Evolutionary conservation across 2,888 invertebrate genomes (phyloP), one percentile per base, ranked within the genome.

Genomic region (Napeogenes inachia): DNA sequence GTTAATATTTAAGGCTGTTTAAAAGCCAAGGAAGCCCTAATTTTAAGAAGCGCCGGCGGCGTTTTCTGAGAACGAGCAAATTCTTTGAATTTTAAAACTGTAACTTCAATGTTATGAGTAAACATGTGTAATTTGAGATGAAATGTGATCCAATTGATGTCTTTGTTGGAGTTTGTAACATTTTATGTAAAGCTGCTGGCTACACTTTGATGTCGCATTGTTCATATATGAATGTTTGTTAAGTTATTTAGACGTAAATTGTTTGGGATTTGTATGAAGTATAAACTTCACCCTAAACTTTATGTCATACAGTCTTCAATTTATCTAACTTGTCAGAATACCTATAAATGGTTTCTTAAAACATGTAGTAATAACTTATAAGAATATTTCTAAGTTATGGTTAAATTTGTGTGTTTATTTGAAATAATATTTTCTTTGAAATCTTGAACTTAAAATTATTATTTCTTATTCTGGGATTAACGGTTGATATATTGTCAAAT

Each of bases 91-190:
- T 60, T 62, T 57, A 61, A 65, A 61, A 62, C 59, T 64, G 54
- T 61, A 63, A 65, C 62, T 61, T 66, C 65, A 63, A 67, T 65
- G 62, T 83, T 81, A 79, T 75, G 81, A 76, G 79, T 76, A 77
- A 82, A 80, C 82, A 81, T 65, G 78, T 84, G 86, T 82, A 84
- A 88, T 89, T 89, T 86, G 82, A 80, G 82, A 82, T 87, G 86
- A 89, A 87, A 88, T 89, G 89, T 87, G 86, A 80, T 80, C 81
- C 85, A 76, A 81, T 87, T 87, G 86, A 89, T 89, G 89, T 88
- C 89, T 89, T 87, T 87, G 88, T 89, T 87, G 84, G 77, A 70
- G 76, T 80, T 81, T 73, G 71, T 69, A 76, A 76, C 75, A 71
- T 82, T 84, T 87, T 87, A 87, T 77, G 78, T 72, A 72, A 82